Base-by-base conservation (phyloP, 2,888 invertebrate species). In the Drosophila setosimentum region DNA sequence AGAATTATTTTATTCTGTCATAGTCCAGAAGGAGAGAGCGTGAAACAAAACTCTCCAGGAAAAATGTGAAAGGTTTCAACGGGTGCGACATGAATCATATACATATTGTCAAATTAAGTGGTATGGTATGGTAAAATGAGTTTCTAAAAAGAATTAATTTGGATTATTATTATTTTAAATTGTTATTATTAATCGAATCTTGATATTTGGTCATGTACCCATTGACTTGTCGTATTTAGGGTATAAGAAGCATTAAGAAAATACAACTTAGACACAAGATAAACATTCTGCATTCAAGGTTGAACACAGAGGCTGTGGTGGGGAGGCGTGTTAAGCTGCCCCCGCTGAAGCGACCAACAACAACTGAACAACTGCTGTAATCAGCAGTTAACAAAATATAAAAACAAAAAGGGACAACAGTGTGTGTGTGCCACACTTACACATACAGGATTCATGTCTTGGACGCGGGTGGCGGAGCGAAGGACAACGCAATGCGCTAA, bases 371-470 rank as follows among this genome's bases (percentile, higher is more conserved):
- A 91, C 89, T 91, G 92, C 91, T 89, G 83, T 90, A 91, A 92
- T 92, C 91, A 92, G 92, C 91, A 92, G 91, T 91, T 91, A 92
- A 91, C 91, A 86, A 91, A 89, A 91, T 88, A 89, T 82, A 87
- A 87, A 85, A 83, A 84, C 82, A 87, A 79, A 84, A 77, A 63
- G 48, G 65, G 67, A 62, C 64, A 75, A 63, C 54, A 50, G 45
- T n/a, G n/a, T n/a, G n/a, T n/a, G n/a, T n/a, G n/a, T n/a, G n/a
- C n/a, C 30, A n/a, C 33, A 54, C 27, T 24, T 7, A 11, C 18
- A 35, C 2, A 54, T 18, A 35, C 16, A 18, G 72, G 74, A 72
- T 65, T 74, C 66, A 55, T 49, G 60, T 58, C 40, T 29, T 29
- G 59, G 45, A 54, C 57, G 58, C 55, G 45, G 50, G 21, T 3